Percentiles rank a stretch among this genome's conserved stretches.
Evolutionary conservation across 2,888 invertebrate genomes (phyloP).

Genomic region (Lapara coniferarum): DNA sequence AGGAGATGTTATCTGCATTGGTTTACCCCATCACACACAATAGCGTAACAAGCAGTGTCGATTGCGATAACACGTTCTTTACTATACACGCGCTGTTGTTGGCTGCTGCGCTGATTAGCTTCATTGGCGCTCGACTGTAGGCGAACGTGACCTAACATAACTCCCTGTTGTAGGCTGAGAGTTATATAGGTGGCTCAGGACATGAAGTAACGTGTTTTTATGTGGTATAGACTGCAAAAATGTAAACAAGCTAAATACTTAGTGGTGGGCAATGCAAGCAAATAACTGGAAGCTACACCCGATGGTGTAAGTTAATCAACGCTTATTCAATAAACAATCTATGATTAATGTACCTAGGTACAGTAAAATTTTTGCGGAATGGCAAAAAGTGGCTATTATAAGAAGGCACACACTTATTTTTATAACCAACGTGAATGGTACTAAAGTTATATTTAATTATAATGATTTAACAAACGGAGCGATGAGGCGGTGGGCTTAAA

Average conservation of each 20-base stretch:
- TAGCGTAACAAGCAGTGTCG: neutral
- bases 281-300: too few relatives aligned
- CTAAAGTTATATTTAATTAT: neutral
- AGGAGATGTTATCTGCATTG: neutral
- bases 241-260: too few relatives aligned
- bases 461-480: neutral
- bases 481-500: neutral
- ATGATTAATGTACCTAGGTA: too few relatives aligned
- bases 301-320: too few relatives aligned
- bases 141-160: conserved; percentile 17
- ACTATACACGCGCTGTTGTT: conserved; percentile 1
- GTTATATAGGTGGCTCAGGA: neutral
- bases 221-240: neutral
- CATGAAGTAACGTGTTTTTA: neutral
- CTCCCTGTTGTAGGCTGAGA: neutral
- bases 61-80: conserved; percentile 9
- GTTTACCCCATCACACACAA: neutral
- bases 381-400: too few relatives aligned
- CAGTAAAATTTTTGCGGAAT: too few relatives aligned
- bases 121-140: neutral
- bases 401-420: neutral
- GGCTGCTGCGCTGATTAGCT: conserved; percentile 1
- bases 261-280: too few relatives aligned
- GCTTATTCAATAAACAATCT: too few relatives aligned
- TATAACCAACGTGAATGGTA: too few relatives aligned